Evolutionary conservation across 2,113 vertebrate genomes (phyloP), one percentile per base, ranked within the genome.

Genomic region (Zootoca vivipara): DNA sequence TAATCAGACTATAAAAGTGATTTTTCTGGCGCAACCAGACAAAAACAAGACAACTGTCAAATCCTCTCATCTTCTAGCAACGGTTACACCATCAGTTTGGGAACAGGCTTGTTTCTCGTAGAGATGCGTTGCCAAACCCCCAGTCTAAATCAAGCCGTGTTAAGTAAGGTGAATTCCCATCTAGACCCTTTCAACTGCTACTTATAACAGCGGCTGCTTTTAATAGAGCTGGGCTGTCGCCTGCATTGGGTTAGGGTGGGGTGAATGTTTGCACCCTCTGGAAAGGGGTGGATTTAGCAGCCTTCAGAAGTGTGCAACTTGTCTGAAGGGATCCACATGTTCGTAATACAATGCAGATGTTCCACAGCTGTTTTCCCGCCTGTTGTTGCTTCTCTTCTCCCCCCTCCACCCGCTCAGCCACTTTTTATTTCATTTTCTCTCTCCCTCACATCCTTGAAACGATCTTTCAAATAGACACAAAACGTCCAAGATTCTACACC

Each of bases 341-440:
- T 85, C 52, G 0, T 92, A 93, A 92, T 73, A 0, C 84, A 72
- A 9, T 87, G 91, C 93, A 92, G 93, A 91, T 93, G 92, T 93
- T 89, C 0, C 3, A 35, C 84, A 52, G 2, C 2, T 20, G 18
- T 9, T 52, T 58, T 77, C 85, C 58, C 24, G 46, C 46, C 89
- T 15, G 13, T 46, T 15, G 52, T 69, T 85, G 81, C 75, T 65
- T 93, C 84, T 74, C 72, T 18, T 38, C n/a, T 20, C 16, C 58
- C 46, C 46, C 46, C 46, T 10, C 46, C 46, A 7, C 46, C 35
- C 28, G 5, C 83, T 56, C 82, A 40, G 74, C 70, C 40, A 30
- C 20, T 6, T 69, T 84, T 78, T 78, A 77, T 88, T 83, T 83
- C 87, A 83, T 88, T 88, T 9, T 0, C 1, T 8, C 0, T 0